Evolutionary conservation across 1,140 invertebrate genomes (phyloP), one percentile per base, ranked within the genome.

Genomic region (Himalopsyche phryganea): DNA sequence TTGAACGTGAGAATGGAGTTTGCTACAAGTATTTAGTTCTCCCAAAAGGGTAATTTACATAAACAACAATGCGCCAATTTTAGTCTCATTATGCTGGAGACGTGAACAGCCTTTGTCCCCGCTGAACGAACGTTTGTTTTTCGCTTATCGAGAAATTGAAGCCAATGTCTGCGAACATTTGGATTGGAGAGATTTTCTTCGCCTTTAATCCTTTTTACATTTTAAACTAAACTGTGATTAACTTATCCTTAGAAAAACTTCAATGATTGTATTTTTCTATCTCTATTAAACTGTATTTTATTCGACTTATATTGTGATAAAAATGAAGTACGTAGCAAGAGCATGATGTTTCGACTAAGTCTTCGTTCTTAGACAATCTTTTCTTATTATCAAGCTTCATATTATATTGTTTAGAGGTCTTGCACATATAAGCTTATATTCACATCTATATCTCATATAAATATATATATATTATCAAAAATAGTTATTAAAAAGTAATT

Each of bases 61-160:
- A 60, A 63, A 63, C 61, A 63, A 63, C 61, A 60, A 63, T 60
- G 61, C 61, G 53, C 61, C 61, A 63, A 63, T 63, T 63, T 63
- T 59, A 51, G 46, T 59, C 61, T 63, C 61, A 63, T 63, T 63
- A 63, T 63, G 48, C 51, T 41, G 20, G 45, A 19, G 56, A 55
- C 50, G 36, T 51, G 56, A 57, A 52, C 61, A 51, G 50, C 50
- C 55, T 59, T 56, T 55, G 58, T 47, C 56, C 52, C 50, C 23
- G 32, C 50, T 41, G 41, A 45, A 45, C 38, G 53, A 33, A 36
- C 47, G 36, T 58, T 50, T 54, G 55, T 45, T 50, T 50, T 50
- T 57, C 45, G 44, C 58, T 58, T 54, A 55, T 55, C 52, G 45
- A 11, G 45, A 48, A 48, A 55, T 55, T 47, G 40, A 32, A 32